Base-by-base conservation (phyloP, 2,797 vertebrate genomes). In the Odontamblyopus lacepedii region DNA sequence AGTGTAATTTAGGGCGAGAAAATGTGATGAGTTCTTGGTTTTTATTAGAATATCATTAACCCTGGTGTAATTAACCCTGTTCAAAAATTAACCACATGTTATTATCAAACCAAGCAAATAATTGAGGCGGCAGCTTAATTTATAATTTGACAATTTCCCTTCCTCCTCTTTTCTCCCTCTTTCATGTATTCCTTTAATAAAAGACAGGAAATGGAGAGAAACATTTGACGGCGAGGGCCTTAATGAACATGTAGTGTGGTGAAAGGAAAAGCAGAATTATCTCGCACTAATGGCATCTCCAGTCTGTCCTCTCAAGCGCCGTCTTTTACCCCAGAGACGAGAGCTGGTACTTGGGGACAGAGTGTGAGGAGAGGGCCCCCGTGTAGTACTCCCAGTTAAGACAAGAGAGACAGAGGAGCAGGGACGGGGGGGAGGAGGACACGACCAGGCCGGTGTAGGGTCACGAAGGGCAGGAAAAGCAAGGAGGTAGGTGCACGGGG, bases 91-190 rank as follows among this genome's bases (percentile, higher is more conserved):
- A 94, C 88, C 92, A 88, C 88, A 85, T 83, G 83, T 92, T 94
- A 91, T 93, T 93, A 94, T 92, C 92, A 94, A 92, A 93, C 90
- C 91, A 90, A 91, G 92, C 93, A 93, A 94, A 93, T 94, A 92
- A 93, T 93, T 93, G 93, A 93, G 92, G 92, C 86, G 84, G 82
- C 85, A 83, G 92, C 90, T 94, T 93, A 88, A 93, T 94, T 94
- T 93, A 92, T 93, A 92, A 92, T 92, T 93, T 91, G 91, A 90
- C 87, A 89, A 91, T 91, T 93, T 92, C 86, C 88, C 87, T 75
- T 86, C 85, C 87, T 87, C 86, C 90, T 91, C 83, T 84, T 81
- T 83, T 57, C 48, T 63, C 74, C 73, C 74, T 82, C 86, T 90
- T 91, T 89, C 86, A 86, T 85, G 83, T 88, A 71, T 83, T 87